Base-by-base conservation (phyloP, 2,113 vertebrate species). In the Syngnathus scovelli region DNA sequence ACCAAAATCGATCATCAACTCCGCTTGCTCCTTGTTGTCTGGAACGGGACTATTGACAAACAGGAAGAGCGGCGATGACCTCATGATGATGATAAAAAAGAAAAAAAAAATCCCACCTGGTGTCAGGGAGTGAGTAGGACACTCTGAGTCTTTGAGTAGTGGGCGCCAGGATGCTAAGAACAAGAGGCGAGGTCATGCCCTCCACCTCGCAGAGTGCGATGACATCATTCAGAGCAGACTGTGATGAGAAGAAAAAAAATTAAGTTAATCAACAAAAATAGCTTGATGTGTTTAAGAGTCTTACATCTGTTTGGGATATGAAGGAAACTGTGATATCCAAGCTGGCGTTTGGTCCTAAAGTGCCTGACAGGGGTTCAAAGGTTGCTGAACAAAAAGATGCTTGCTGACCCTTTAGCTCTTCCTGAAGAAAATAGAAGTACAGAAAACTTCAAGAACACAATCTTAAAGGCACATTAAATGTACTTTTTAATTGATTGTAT, bases 1-100 rank as follows among this genome's bases (percentile, higher is more conserved):
- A 68, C 94, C 93, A 10, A 99, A 98, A 78, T 98, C 92, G 64
- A 99, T 78, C 4, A 74, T 59, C 68, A 93, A 83, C 1, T 80
- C 62, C 23, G 83, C 23, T 0, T n/a, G 38, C 18, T 39, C 81
- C 0, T 61, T 37, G 10, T 67, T 61, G 58, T 70, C 75, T 13
- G 67, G 36, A 37, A 76, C 18, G n/a, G 48, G 69, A 23, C 91
- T 92, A 68, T n/a, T 11, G 41, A 41, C 12, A 21, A 5, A 7
- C 10, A 72, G 70, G 23, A 21, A 60, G 80, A 71, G 69, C 37
- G 59, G 27, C 1, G 7, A 7, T 36, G 5, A 23, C 10, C 18
- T 46, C 64, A 48, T 63, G 5, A 55, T 23, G 52, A 23, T 55
- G 4, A 9, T 4, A 13, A 3, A 4, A 55, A 51, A n/a, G 36